These are phyloP conservation scores for Gila orcuttii DNA, from an alignment of 2,113 vertebrate genomes.

Conservation along the genomic window DNA sequence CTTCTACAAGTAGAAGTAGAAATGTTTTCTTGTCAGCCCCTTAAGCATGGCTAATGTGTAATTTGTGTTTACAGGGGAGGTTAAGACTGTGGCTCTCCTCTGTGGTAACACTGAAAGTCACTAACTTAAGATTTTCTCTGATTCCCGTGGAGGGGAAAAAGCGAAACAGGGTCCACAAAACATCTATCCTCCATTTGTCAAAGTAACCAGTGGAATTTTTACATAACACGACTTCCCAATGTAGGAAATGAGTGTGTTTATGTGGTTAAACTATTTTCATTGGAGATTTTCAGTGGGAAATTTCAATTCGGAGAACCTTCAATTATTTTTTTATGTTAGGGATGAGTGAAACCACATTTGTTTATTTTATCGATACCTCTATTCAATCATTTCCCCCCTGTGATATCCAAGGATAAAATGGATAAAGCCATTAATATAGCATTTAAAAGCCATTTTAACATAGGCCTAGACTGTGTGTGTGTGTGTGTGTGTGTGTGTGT, in stretches of 20 bases:
- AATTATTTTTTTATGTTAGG: slow-evolving; percentile 11
- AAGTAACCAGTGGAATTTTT: slow-evolving; percentile 50
- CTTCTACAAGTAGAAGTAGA: slow-evolving; percentile 11
- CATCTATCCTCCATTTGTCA: slow-evolving; percentile 51
- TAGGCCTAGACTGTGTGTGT: too few species aligned
- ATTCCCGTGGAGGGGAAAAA: background rate
- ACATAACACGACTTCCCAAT: slow-evolving; percentile 34
- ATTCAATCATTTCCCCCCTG: background rate
- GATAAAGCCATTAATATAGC: background rate
- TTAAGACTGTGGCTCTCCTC: slow-evolving; percentile 15
- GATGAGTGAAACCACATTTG: slow-evolving; percentile 14
- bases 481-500: too few species aligned
- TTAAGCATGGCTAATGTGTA: slow-evolving; percentile 46
- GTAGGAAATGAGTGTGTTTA: slow-evolving; percentile 46
- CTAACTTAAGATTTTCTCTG: slow-evolving; percentile 38
- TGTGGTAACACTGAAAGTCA: slow-evolving; percentile 46
- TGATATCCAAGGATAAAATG: background rate
- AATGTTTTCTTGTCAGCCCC: slow-evolving; percentile 35
- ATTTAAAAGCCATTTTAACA: background rate
- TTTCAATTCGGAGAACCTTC: slow-evolving; percentile 36
- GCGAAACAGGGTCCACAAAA: slow-evolving; percentile 32
- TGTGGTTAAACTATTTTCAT: slow-evolving; percentile 43
- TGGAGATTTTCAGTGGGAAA: slow-evolving; percentile 47
- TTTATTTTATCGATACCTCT: background rate
- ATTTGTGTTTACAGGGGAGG: slow-evolving; percentile 42